Conservation (phyloP, 2,797 vertebrate species). For the Cottoperca gobio region DNA sequence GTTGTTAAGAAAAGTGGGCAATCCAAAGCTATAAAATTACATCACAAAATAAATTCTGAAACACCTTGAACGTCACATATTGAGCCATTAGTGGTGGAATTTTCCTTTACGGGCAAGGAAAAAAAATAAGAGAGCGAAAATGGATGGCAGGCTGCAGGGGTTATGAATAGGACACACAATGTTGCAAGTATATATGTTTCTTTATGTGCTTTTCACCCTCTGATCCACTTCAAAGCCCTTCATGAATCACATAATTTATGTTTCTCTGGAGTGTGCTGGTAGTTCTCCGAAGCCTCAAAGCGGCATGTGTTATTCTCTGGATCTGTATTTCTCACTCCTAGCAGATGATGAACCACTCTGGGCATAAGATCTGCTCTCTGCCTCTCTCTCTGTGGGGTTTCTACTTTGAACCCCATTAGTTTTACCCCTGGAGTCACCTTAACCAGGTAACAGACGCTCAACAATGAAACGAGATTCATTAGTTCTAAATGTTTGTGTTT, state of each 20-base stretch:
- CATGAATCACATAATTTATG: conserved; percentile 66
- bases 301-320: conserved; percentile 47
- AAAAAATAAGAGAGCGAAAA: conserved; percentile 22
- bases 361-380: conserved; percentile 7
- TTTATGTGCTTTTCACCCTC: conserved; percentile 42
- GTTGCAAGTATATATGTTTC: conserved; percentile 51
- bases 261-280: conserved; percentile 37
- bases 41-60: not conserved
- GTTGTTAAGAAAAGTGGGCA: not conserved
- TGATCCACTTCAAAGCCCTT: conserved; percentile 67
- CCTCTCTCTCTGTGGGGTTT: conserved; percentile 9
- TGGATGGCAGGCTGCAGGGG: conserved; percentile 25
- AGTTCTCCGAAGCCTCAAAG: conserved; percentile 41
- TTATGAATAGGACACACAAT: conserved; percentile 44
- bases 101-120: not conserved
- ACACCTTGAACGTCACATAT: not conserved
- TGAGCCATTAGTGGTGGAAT: not conserved
- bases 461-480: conserved; percentile 67
- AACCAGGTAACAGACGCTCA: conserved; percentile 63
- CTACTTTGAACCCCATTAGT: conserved; percentile 31
- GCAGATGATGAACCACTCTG: conserved; percentile 50
- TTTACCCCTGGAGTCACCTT: conserved; percentile 41
- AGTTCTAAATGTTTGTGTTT: conserved; percentile 68
- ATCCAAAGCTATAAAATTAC: not conserved
- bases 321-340: conserved; percentile 51